These are phyloP conservation scores for Eucidaris tribuloides DNA, from an alignment of 35 echinoderm and acorn worm species.

Conservation along the genomic window DNA sequence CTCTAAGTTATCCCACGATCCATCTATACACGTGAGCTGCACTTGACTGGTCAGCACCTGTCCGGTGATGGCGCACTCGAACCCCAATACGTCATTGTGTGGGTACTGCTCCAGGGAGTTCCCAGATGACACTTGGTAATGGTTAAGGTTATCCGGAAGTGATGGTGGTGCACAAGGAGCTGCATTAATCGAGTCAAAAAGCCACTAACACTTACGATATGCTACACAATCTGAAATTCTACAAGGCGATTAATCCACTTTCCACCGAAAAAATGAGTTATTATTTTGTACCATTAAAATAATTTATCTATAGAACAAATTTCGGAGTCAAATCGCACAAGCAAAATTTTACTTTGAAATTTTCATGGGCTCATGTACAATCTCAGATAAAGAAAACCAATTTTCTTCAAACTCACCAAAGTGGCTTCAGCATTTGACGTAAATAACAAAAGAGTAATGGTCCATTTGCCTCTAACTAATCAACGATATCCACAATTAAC, in stretches of 20 bases:
- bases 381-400: no score
- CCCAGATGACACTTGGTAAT: not conserved
- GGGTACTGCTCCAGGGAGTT: not conserved
- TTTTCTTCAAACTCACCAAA: no score
- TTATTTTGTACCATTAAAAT: not conserved
- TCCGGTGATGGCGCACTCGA: not conserved
- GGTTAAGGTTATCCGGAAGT: not conserved
- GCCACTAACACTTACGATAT: no score
- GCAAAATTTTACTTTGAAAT: no score
- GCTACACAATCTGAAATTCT: not conserved
- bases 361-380: no score
- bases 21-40: not conserved
- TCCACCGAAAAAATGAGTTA: not conserved
- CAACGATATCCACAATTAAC: no score
- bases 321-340: no score
- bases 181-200: not conserved
- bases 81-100: not conserved
- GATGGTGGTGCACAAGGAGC: not conserved
- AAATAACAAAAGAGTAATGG: no score
- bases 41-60: not conserved
- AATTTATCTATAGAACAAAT: not conserved
- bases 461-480: no score
- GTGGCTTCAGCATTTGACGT: no score
- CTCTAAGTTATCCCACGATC: not conserved
- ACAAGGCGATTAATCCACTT: not conserved